Conservation (phyloP, 1,140 invertebrate genomes). For the Drosophila kikkawai region DNA sequence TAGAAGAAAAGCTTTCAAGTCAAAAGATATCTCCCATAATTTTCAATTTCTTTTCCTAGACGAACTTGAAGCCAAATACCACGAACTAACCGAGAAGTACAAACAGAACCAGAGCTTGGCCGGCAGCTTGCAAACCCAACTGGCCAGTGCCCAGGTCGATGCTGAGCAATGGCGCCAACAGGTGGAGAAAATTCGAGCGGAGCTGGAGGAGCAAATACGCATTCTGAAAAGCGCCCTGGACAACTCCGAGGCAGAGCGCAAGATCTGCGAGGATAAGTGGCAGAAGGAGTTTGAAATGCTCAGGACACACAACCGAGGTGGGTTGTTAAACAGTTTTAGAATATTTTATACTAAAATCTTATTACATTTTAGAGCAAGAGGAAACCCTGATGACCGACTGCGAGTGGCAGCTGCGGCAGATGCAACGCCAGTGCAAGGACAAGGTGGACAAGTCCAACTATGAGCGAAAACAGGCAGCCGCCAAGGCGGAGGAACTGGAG, state of each 20-base stretch:
- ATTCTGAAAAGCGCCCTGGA: conserved; percentile 87
- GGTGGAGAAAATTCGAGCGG: conserved; percentile 85
- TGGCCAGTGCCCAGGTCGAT: conserved; percentile 72
- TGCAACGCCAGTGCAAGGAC: conserved; percentile 88
- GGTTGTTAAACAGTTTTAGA: neutral
- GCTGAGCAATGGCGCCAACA: conserved; percentile 69
- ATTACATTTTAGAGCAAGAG: conserved; percentile 85
- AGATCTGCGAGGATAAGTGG: conserved; percentile 87
- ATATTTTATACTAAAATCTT: neutral
- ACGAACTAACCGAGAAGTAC: conserved; percentile 86
- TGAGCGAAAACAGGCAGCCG: conserved; percentile 86
- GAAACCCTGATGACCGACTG: conserved; percentile 89
- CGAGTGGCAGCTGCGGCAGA: conserved; percentile 89
- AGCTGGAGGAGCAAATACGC: conserved; percentile 85
- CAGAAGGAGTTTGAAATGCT: conserved; percentile 88
- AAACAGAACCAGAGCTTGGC: conserved; percentile 85
- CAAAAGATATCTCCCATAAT: neutral
- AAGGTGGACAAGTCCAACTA: conserved; percentile 87
- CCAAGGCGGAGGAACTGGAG: conserved; percentile 85
- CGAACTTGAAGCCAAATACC: conserved; percentile 85
- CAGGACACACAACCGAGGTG: conserved; percentile 85
- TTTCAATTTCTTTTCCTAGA: conserved; percentile 43
- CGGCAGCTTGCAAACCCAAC: conserved; percentile 69
- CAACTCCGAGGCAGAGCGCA: conserved; percentile 87
- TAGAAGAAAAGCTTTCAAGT: neutral